Evolutionary conservation across 1,140 invertebrate genomes (phyloP), one percentile per base, ranked within the genome.

Genomic region (Zaprionus capensis): DNA sequence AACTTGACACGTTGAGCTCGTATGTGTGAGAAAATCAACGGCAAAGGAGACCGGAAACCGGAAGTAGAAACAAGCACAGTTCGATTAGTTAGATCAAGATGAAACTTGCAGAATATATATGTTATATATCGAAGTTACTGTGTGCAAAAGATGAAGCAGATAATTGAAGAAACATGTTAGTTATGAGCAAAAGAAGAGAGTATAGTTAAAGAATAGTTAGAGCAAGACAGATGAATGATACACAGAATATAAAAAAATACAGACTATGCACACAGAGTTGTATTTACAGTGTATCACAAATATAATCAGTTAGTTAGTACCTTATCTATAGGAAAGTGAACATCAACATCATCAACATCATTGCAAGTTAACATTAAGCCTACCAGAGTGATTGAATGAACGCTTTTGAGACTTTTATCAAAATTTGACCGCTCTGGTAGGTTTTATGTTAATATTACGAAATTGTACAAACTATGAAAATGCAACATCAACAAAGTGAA

Each of bases 1-100:
- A 88, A 88, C 84, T 88, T 88, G 84, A 88, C 84, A 90, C 85
- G 84, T 88, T 88, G 84, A 88, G 85, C 84, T 88, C 84, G 85
- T 81, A 22, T 38, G 84, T 88, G 81, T 55, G 65, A 51, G 58
- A 70, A 44, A 49, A 9, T 41, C 53, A 61, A 70, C 71, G 28
- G 49, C 56, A 76, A 17, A 12, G 57, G 3, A 14, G 20, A 17
- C 2, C 2, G 7, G 9, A 44, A n/a, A 41, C 4, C 15, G 38
- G 5, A 6, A 46, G 1, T 9, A 5, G 12, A 38, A 38, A 14
- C 34, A 36, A 38, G 14, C 12, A 15, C 1, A 15, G 36, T 38
- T 15, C 1, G 12, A 38, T 4, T 15, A 38, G 36, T 5, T 38
- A 14, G 34, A 14, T 38, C 12, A 4, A 4, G 36, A 38, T 38